These are phyloP conservation scores for Anhinga anhinga DNA, from an alignment of 2,113 vertebrate species.

Conservation along the genomic window DNA sequence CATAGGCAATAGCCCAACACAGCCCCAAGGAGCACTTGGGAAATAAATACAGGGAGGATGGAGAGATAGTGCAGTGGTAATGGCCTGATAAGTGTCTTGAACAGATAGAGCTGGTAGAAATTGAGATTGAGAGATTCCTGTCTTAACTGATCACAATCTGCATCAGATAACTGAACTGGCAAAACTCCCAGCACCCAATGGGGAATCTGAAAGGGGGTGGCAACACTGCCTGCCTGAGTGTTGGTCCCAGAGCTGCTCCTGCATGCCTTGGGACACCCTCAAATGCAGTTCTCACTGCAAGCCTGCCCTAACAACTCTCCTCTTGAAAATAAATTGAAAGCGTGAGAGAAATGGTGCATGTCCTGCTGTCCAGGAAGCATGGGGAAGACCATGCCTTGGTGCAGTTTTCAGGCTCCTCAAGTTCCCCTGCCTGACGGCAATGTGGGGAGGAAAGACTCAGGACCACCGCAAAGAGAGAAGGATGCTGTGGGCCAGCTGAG, in stretches of 20 bases:
- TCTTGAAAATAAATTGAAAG: not conserved
- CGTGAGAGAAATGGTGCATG: not conserved
- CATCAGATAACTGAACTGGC: not conserved
- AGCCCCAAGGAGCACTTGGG: not conserved
- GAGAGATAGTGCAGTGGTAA: not conserved
- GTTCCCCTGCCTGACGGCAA: not conserved
- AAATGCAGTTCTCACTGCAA: not conserved
- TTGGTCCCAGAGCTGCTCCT: not conserved
- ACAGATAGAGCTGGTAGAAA: not conserved
- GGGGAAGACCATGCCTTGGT: not conserved
- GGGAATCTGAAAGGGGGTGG: not conserved
- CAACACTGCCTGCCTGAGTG: not conserved
- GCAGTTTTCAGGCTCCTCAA: not conserved
- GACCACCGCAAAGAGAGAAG: too few relatives aligned
- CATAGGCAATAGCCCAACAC: accelerated
- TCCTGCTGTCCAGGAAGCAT: not conserved
- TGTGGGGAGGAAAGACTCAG: not conserved
- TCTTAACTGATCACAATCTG: not conserved
- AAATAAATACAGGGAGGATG: not conserved
- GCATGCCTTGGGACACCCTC: not conserved
- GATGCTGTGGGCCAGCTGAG: not conserved
- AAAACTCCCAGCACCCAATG: not conserved
- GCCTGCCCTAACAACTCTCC: not conserved
- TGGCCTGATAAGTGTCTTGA: not conserved
- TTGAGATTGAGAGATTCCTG: not conserved